Base-by-base conservation (phyloP, 2,888 invertebrate species). In the Aproaerema taeniolella region DNA sequence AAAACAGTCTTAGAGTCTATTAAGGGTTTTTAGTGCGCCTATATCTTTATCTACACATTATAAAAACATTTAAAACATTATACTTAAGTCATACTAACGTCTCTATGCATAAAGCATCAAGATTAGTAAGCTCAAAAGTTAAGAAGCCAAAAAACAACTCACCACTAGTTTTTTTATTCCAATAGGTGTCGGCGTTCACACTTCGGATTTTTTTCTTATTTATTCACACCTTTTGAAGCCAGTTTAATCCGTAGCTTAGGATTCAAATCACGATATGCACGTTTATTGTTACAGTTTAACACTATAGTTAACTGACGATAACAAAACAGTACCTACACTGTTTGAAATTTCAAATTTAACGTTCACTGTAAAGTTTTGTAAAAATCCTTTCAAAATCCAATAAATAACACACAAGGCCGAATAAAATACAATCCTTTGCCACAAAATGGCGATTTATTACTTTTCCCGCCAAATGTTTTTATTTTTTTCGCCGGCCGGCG, bases 401-500 rank as follows among this genome's bases (percentile, higher is more conserved):
- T 11, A 28, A 16, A 7, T 15, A 2, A 34, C n/a, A 4, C 34
- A 31, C 25, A 26, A 31, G 31, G 39, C 8, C 20, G 33, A 37
- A 43, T 39, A 24, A 48, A 36, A 42, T 30, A 25, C 33, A 38
- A 35, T 30, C 35, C 35, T 38, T 30, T 42, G 41, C n/a, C 45
- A 41, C 31, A n/a, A 39, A 35, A 42, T 42, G 38, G 15, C 32
- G 40, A 42, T 13, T 2, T 14, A 20, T 2, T 25, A 13, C 14
- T 58, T 69, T 81, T 83, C 81, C 80, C 85, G 82, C 83, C 72
- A 60, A 66, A 53, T 50, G 50, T 55, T 60, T 60, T 58, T 59
- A 60, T 57, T 59, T 45, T 30, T 45, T 38, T 42, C 42, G 42
- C 38, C 45, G 41, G 42, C 31, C 8, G 33, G 38, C 38, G 31